Base-by-base conservation (phyloP, 2,113 vertebrate genomes). In the Rhinichthys klamathensis region DNA sequence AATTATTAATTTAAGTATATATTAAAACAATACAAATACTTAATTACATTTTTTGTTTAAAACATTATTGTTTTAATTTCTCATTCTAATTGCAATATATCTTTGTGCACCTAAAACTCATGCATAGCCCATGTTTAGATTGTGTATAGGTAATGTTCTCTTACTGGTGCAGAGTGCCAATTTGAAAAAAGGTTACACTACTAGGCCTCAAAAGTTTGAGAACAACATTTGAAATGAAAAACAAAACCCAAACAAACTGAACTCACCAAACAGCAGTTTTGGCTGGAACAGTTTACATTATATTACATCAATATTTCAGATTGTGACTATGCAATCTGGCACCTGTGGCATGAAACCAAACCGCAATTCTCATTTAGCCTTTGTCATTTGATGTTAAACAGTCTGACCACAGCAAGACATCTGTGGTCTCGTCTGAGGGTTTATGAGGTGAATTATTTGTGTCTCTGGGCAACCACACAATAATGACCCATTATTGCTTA, bases 371-470 rank as follows among this genome's bases (percentile, higher is more conserved):
- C 58, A 80, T 51, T 81, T 67, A 81, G 61, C 41, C 61, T 23
- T 80, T 67, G 61, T 44, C 79, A 49, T 32, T 16, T 80, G 3
- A 18, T 41, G 8, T 51, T 51, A 51, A 67, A 49, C 61, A 32
- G 44, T 49, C 77, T 81, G 16, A 81, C 79, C 61, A 49, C 79
- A 81, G 79, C 4, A 81, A 81, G 44, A 69, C 27, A 23, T 81
- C 61, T 69, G 61, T 49, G 44, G 61, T 51, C 61, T 81, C 21
- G 10, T 7, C 41, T 35, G 30, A 49, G 16, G 41, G 61, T 69
- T 81, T 35, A 32, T 51, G 41, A 65, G 25, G 60, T 51, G 27
- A 81, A 49, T 51, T 81, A 69, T 81, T 69, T 32, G 21, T 0
- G 9, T 81, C 61, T 81, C 79, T 38, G 27, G 79, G 79, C 79